Evolutionary conservation across 2,113 vertebrate species (phyloP).

Genomic region (Chaetops frenatus): DNA sequence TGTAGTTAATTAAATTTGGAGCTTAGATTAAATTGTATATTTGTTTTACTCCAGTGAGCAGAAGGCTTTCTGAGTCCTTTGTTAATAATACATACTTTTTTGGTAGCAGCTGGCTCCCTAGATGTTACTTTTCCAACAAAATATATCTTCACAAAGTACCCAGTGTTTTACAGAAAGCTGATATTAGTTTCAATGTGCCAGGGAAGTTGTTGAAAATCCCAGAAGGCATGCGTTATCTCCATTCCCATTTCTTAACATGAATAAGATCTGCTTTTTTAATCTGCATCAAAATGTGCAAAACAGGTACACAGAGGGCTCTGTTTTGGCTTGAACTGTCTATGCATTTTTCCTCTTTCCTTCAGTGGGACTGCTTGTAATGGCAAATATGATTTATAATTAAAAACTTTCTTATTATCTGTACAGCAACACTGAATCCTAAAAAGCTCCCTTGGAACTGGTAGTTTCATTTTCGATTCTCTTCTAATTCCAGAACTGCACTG

Average conservation of each 20-base stretch:
- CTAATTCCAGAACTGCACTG: background rate
- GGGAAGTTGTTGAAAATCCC: background rate
- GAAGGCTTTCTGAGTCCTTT: background rate
- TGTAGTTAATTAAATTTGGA: constrained; percentile 28
- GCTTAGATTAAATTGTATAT: constrained; percentile 28
- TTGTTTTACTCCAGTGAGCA: constrained; percentile 40
- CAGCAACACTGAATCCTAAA: background rate
- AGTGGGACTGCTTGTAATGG: background rate
- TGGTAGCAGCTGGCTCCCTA: constrained; percentile 34
- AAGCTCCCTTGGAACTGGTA: background rate
- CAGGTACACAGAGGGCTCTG: background rate
- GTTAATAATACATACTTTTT: constrained; percentile 35
- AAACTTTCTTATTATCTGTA: background rate
- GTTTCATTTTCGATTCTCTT: background rate
- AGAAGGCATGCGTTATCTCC: background rate
- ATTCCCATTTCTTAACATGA: background rate
- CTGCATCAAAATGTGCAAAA: background rate
- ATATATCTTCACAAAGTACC: background rate
- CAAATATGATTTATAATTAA: constrained; percentile 29
- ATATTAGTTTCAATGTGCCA: background rate
- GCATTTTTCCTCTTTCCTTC: background rate
- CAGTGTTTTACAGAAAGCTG: background rate
- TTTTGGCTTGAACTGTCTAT: background rate
- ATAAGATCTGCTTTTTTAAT: background rate
- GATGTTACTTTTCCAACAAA: background rate